Conservation (phyloP, 2,113 vertebrate genomes). For the Bufo gargarizans region DNA sequence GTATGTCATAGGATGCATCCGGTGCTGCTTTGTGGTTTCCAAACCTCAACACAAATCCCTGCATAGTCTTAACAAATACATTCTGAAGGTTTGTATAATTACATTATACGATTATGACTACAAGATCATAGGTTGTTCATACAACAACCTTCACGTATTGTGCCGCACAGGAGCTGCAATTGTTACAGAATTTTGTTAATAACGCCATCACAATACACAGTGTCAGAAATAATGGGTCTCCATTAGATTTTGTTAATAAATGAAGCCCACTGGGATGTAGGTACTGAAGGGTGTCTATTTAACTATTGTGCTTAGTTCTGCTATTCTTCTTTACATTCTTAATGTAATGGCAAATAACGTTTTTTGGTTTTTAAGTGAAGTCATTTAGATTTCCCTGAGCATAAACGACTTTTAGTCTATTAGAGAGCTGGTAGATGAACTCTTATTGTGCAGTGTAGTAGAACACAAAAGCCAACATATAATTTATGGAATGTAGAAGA, state of each 20-base stretch:
- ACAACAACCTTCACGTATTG: not conserved
- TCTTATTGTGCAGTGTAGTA: conserved; percentile 25
- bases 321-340: not conserved
- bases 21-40: not conserved
- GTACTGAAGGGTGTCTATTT: not conserved
- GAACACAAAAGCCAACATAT: conserved; percentile 39
- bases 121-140: not conserved
- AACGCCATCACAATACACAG: too few relatives aligned
- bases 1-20: not conserved
- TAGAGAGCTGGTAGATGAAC: conserved; percentile 26
- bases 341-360: conserved; percentile 4
- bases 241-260: not conserved
- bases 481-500: conserved; percentile 51
- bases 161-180: not conserved
- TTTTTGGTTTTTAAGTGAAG: not conserved
- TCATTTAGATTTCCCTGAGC: conserved; percentile 3
- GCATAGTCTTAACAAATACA: not conserved
- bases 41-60: too few relatives aligned
- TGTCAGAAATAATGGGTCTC: not conserved
- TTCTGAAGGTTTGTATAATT: not conserved
- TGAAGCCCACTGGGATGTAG: not conserved
- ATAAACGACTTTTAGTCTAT: conserved; percentile 31
- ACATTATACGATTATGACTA: not conserved
- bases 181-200: too few relatives aligned
- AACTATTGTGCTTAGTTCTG: not conserved